These are phyloP conservation scores for Scortum barcoo DNA, from an alignment of 2,113 vertebrate species.

Conservation along the genomic window DNA sequence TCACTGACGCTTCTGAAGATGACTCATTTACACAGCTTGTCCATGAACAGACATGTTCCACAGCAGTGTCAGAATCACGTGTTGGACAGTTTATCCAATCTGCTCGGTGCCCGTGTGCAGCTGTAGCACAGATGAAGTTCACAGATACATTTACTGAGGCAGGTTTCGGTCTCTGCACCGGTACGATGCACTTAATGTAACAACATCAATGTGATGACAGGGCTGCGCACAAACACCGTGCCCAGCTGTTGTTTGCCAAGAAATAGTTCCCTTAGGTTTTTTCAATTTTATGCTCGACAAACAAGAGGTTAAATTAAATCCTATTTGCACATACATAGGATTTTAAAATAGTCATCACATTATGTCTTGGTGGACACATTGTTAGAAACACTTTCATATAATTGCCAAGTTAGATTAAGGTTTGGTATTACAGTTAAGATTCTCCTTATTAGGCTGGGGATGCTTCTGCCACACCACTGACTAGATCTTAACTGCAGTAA, in stretches of 20 bases:
- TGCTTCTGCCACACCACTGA: background rate
- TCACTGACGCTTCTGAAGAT: background rate
- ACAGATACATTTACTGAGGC: background rate
- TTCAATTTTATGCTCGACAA: background rate
- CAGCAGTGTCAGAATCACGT: background rate
- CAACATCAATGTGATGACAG: background rate
- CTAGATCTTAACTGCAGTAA: slow-evolving; percentile 8
- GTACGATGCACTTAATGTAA: background rate
- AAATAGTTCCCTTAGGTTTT: background rate
- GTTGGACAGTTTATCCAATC: background rate
- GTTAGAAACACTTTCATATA: background rate
- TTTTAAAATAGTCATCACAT: too few species aligned
- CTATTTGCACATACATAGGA: background rate
- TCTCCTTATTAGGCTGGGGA: background rate
- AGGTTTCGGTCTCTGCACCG: background rate
- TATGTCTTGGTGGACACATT: background rate
- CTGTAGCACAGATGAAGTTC: background rate
- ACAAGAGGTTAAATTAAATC: background rate
- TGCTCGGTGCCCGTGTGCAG: background rate
- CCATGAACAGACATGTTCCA: background rate
- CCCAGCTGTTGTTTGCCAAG: background rate
- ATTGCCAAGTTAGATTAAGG: slow-evolving; percentile 11
- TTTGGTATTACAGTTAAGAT: background rate
- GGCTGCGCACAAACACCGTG: background rate
- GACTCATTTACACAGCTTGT: background rate